Conservation (phyloP, 2,888 invertebrate genomes). For the Chymomyza fuscimana region DNA sequence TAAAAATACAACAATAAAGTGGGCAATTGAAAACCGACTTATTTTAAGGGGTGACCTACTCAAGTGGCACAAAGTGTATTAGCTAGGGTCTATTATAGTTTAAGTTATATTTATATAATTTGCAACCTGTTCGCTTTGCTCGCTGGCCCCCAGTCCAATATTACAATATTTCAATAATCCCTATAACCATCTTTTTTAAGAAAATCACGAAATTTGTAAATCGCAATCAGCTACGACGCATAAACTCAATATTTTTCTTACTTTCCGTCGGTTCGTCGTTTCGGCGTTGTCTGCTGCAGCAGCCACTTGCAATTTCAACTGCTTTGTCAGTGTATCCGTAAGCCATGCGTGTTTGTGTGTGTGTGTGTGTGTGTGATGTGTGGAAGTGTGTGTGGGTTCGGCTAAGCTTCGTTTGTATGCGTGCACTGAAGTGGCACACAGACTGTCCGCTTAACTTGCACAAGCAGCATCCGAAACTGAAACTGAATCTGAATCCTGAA, state of each 20-base stretch:
- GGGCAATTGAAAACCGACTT: too few relatives aligned
- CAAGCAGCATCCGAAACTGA: slow-evolving; percentile 6
- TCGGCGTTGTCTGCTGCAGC: slow-evolving; percentile 17
- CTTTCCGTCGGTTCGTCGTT: slow-evolving; percentile 12
- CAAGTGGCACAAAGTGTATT: too few relatives aligned
- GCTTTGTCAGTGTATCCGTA: slow-evolving; percentile 57
- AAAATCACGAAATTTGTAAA: not conserved
- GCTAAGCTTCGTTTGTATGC: slow-evolving; percentile 39
- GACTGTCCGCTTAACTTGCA: slow-evolving; percentile 43
- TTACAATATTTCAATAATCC: too few relatives aligned
- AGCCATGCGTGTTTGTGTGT: slow-evolving; percentile 4
- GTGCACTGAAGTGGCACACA: slow-evolving; percentile 67
- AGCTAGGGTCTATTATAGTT: too few relatives aligned
- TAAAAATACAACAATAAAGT: too few relatives aligned
- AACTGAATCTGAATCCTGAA: slow-evolving; percentile 14
- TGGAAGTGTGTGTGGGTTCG: slow-evolving; percentile 35
- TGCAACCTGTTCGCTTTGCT: too few relatives aligned
- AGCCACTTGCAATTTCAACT: slow-evolving; percentile 65
- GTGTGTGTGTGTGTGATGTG: slow-evolving; percentile 26
- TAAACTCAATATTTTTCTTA: not conserved
- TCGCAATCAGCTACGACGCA: not conserved
- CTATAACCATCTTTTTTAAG: too few relatives aligned
- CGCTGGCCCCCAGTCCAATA: too few relatives aligned
- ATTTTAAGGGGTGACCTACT: too few relatives aligned
- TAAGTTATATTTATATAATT: too few relatives aligned